These are phyloP conservation scores for Australoheros facetus DNA, from an alignment of 2,797 vertebrate species.

Conservation along the genomic window DNA sequence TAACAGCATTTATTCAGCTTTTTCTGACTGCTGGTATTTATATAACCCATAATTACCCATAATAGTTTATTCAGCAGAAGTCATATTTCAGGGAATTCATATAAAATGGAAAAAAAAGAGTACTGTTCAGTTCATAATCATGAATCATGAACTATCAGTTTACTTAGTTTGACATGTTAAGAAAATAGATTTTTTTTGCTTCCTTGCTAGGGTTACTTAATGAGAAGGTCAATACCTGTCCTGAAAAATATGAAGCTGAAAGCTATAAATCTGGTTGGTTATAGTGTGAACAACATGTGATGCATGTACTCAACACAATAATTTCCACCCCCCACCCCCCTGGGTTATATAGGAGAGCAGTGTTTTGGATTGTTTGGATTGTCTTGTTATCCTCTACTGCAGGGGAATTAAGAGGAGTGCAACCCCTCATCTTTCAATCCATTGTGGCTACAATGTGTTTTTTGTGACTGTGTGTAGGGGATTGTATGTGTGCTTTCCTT, in stretches of 20 bases:
- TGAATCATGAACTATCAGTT: neutral
- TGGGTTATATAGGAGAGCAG: conserved; percentile 6
- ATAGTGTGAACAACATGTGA: conserved; percentile 24
- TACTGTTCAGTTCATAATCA: neutral
- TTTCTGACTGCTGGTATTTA: neutral
- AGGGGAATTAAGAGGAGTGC: conserved; percentile 58
- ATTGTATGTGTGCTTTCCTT: conserved; percentile 27
- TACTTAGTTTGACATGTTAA: neutral
- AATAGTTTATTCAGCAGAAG: neutral
- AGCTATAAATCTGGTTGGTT: conserved; percentile 5
- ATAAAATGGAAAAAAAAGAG: neutral
- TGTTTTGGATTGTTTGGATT: conserved; percentile 26
- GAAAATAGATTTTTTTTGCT: fast-evolving
- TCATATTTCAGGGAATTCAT: neutral
- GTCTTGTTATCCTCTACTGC: conserved; percentile 43
- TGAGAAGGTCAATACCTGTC: neutral
- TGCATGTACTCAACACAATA: conserved; percentile 7
- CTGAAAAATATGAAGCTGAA: neutral
- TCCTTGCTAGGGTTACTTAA: neutral
- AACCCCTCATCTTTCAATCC: conserved; percentile 39
- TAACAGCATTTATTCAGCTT: neutral
- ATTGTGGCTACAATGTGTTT: conserved; percentile 23
- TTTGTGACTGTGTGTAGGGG: conserved; percentile 11
- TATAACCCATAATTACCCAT: neutral
- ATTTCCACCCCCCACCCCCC: conserved; percentile 11